Evolutionary conservation across 2,797 vertebrate species (phyloP), one percentile per base, ranked within the genome.

Genomic region (Coendou prehensilis): DNA sequence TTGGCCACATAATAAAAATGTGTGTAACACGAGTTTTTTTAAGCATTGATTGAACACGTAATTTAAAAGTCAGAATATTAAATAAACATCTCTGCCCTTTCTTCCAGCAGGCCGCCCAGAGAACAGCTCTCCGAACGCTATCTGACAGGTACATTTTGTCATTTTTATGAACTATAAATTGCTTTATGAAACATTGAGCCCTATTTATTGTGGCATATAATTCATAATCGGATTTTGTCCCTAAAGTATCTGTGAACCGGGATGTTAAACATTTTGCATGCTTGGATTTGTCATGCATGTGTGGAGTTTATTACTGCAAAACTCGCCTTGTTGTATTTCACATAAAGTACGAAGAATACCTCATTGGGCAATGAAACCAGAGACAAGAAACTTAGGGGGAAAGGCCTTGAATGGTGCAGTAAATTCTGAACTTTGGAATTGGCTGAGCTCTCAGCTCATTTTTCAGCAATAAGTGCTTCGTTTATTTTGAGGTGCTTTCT

Each of bases 131-230:
- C 98, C 98, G 97, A 93, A 88, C 98, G 98, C 98, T 99, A 61
- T 98, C 98, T 98, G 98, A 99, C 98, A 99, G 99, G 99, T 99
- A 99, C 97, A 98, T 99, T 99, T 98, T 98, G 98, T 99, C 98
- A 99, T 99, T 99, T 99, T 99, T 99, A 98, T 99, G 98, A 99
- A 98, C 98, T 98, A 98, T 99, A 99, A 99, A 99, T 99, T 99
- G 98, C 98, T 98, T 98, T 98, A 98, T 98, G 98, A 98, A 98
- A 99, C 97, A 97, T 98, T 98, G 98, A 98, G 98, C 97, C 98
- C 98, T 98, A 98, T 99, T 99, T 99, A 99, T 98, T 98, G 98
- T 98, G 98, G 98, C 96, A 96, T 98, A 99, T 98, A 98, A 99
- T 98, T 99, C 98, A 99, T 98, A 98, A 98, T 98, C 96, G 95